Conservation (phyloP, 2,113 vertebrate genomes). For the Turdus rufiventris region DNA sequence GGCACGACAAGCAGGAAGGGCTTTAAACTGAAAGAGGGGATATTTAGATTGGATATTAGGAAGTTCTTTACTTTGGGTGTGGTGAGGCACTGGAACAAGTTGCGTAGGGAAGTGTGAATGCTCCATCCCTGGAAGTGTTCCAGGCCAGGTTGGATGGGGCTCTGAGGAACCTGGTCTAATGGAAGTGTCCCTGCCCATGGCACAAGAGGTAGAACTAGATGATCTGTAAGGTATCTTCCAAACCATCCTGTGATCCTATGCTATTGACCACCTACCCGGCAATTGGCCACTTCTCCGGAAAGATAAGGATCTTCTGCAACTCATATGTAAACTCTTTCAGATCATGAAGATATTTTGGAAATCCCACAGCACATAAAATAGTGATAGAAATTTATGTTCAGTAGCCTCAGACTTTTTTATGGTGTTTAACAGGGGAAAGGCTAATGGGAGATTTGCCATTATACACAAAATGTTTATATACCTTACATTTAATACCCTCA, state of each 20-base stretch:
- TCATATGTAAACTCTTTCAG: background rate
- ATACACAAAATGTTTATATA: rapidly evolving
- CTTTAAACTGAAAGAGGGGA: background rate
- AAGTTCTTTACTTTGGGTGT: background rate
- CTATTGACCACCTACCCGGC: background rate
- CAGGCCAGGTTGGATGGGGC: background rate
- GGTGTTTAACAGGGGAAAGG: background rate
- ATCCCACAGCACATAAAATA: background rate
- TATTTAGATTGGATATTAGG: background rate
- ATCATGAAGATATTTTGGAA: background rate
- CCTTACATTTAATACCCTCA: background rate
- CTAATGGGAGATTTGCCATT: background rate
- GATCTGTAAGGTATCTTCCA: background rate
- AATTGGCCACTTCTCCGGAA: background rate
- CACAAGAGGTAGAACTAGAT: rapidly evolving
- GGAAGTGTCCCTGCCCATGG: background rate
- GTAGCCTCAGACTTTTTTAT: background rate
- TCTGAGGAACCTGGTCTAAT: background rate
- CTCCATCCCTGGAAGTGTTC: background rate
- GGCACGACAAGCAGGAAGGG: background rate
- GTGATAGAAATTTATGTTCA: background rate
- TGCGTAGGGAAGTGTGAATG: background rate
- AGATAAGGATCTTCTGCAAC: background rate
- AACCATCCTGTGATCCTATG: background rate
- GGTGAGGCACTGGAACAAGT: background rate